Conservation (phyloP, 1,140 invertebrate genomes). For the Zaprionus taronus region DNA sequence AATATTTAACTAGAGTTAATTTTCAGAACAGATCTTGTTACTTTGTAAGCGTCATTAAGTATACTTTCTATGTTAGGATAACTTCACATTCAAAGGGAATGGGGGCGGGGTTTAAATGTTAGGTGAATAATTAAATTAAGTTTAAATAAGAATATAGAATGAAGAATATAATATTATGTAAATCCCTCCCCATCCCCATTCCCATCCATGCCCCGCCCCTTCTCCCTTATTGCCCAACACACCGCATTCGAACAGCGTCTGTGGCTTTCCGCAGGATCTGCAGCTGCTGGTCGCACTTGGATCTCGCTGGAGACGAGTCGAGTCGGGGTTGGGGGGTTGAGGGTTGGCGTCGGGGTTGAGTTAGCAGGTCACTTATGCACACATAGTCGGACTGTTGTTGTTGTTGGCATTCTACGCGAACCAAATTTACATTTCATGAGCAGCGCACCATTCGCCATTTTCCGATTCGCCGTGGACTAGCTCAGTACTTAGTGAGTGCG, state of each 20-base stretch:
- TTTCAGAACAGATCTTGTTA: neutral
- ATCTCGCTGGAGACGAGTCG: neutral
- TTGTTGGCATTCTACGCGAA: conserved; percentile 22
- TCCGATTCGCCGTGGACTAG: neutral
- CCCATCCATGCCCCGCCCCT: neutral
- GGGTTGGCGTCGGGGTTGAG: neutral
- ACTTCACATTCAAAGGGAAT: too few relatives aligned
- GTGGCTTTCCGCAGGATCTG: neutral
- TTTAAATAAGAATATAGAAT: too few relatives aligned
- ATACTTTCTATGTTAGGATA: too few relatives aligned
- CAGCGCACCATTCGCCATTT: conserved; percentile 1
- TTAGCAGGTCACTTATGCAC: conserved; percentile 27
- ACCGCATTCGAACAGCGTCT: neutral
- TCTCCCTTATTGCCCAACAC: neutral
- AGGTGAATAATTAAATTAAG: too few relatives aligned
- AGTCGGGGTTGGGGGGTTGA: neutral
- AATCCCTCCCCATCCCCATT: too few relatives aligned
- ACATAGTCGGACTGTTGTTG: conserved; percentile 5
- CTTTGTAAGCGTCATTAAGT: too few relatives aligned
- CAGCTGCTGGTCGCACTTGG: neutral
- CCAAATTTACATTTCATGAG: conserved; percentile 36
- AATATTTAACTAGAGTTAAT: neutral
- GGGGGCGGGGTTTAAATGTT: too few relatives aligned
- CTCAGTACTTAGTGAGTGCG: neutral
- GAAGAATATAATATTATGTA: too few relatives aligned